Percentiles rank a stretch among this genome's conserved stretches.
phyloP scores from a whole-genome alignment of 2,888 invertebrate genomes.

The Brassicogethes aeneus region DNA sequence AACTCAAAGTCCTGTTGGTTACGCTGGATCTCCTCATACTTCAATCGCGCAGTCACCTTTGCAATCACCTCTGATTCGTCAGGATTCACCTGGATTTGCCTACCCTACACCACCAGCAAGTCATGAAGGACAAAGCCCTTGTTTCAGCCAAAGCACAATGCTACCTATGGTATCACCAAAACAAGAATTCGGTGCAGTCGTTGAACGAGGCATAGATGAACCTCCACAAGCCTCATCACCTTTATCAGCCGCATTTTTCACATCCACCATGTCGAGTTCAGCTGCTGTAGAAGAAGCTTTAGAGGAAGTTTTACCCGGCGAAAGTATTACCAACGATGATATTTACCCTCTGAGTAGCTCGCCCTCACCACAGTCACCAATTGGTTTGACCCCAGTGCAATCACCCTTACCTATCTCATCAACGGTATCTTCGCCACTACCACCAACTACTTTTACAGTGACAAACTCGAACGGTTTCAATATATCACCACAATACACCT shows the following conservation, averaged over 20 bases:
- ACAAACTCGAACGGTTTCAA: slow-evolving; percentile 38
- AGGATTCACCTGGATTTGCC: slow-evolving; percentile 66
- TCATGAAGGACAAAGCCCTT: slow-evolving; percentile 69
- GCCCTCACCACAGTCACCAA: slow-evolving; percentile 55
- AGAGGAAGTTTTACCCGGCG: slow-evolving; percentile 75
- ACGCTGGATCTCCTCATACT: slow-evolving; percentile 35
- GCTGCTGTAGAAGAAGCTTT: slow-evolving; percentile 81
- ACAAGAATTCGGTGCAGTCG: slow-evolving; percentile 36
- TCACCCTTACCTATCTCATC: slow-evolving; percentile 40
- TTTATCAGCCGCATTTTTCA: slow-evolving; percentile 74
- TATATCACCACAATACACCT: slow-evolving; percentile 41
- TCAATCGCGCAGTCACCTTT: slow-evolving; percentile 51
- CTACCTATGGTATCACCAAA: slow-evolving; percentile 41
- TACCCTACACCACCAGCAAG: slow-evolving; percentile 86
- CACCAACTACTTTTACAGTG: slow-evolving; percentile 34
- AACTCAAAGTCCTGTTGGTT: slow-evolving; percentile 36
- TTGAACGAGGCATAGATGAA: slow-evolving; percentile 46
- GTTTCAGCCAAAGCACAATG: slow-evolving; percentile 37
- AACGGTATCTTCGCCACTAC: slow-evolving; percentile 31
- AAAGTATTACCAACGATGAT: slow-evolving; percentile 52
- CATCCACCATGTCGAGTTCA: slow-evolving; percentile 75
- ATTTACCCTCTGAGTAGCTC: slow-evolving; percentile 43
- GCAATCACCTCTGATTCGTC: slow-evolving; percentile 52
- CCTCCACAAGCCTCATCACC: slow-evolving; percentile 72
- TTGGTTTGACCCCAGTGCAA: slow-evolving; percentile 46